Evolutionary conservation across 2,888 invertebrate species (phyloP).

Genomic region (Eupithecia subumbrata): DNA sequence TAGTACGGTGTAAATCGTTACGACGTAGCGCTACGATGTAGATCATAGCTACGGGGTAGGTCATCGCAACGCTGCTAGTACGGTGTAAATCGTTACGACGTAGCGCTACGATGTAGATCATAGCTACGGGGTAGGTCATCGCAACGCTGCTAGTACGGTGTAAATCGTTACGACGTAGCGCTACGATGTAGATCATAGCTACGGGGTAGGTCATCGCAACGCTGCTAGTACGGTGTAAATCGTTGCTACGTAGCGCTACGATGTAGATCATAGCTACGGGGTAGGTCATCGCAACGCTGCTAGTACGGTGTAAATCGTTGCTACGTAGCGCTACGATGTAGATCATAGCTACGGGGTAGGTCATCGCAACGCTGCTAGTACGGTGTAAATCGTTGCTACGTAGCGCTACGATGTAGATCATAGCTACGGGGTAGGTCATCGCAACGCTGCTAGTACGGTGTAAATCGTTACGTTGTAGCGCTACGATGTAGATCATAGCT

Average conservation of each 20-base stretch:
- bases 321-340: slow-evolving; percentile 25
- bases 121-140: not conserved
- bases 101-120: slow-evolving; percentile 24
- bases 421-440: not conserved
- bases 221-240: too few species aligned
- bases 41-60: not conserved
- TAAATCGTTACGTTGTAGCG: slow-evolving; percentile 16
- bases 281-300: not conserved
- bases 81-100: too few species aligned
- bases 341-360: not conserved
- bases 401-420: slow-evolving; percentile 24
- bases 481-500: slow-evolving; percentile 24
- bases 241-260: slow-evolving; percentile 26
- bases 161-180: slow-evolving; percentile 17
- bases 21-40: slow-evolving; percentile 25
- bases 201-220: not conserved
- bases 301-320: too few species aligned
- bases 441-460: not conserved
- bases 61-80: not conserved
- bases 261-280: slow-evolving; percentile 9
- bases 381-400: too few species aligned
- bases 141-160: not conserved
- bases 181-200: slow-evolving; percentile 24
- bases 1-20: too few species aligned
- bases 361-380: not conserved